Evolutionary conservation across 2,797 vertebrate genomes (phyloP), one percentile per base, ranked within the genome.

Genomic region (Squalus acanthias): DNA sequence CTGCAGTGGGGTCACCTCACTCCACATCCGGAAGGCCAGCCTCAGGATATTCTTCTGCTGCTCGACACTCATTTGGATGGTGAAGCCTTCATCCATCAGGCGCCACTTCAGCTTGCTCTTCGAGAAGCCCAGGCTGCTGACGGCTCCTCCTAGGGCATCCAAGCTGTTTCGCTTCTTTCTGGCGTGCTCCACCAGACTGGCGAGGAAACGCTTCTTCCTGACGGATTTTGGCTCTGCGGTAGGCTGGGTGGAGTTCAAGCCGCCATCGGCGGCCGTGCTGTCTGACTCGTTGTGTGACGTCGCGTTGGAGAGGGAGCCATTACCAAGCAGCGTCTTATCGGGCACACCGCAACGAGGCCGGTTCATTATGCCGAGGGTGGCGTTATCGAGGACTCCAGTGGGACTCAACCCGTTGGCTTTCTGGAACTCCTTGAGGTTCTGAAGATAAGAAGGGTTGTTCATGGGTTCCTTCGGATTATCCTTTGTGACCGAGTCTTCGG

Each of bases 21-120:
- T 97, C 97, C 97, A 97, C 96, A 97, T 97, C 8, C 97, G 97
- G 91, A 97, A 97, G 85, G 97, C 97, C 67, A 91, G 88, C 4
- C 91, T 76, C 26, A 97, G 91, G 94, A 97, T 96, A 74, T 89
- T 96, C 67, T 96, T 96, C 96, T 97, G 97, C 70, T 97, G 96
- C 3, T 96, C 88, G 6, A 97, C 93, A 57, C 94, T 96, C 95
- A 97, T 53, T 50, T 97, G 97, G 85, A 96, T 96, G 82, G 96
- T 97, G 72, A 96, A 97, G 22, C 96, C 97, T 65, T 97, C 97
- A 46, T 96, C 96, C 96, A 97, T 96, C 0, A 97, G 96, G 46
- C 96, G 96, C 97, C 97, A 97, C 29, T 97, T 97, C 95, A 97
- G 88, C 33, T 96, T 96, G 33, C 69, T 96, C 85, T 96, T 97